Conservation (phyloP, 2,797 vertebrate species). For the Oreochromis grahami region DNA sequence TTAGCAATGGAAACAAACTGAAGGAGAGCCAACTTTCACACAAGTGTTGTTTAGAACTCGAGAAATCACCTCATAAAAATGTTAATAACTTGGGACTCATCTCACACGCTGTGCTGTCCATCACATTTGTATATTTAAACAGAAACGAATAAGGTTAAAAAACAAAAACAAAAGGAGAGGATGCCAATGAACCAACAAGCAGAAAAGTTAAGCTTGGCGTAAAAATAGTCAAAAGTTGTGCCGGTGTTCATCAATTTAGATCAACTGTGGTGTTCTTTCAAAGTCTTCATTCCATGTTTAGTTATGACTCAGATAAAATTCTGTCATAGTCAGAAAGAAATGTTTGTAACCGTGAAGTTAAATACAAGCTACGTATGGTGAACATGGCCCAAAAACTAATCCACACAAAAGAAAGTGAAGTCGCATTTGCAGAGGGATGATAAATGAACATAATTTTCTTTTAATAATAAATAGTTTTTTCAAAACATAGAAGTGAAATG, state of each 20-base stretch:
- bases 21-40: slow-evolving; percentile 20
- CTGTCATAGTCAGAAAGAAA: not conserved
- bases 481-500: not conserved
- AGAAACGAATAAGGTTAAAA: not conserved
- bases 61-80: slow-evolving; percentile 16
- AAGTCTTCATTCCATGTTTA: not conserved
- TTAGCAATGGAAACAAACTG: slow-evolving; percentile 19
- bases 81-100: not conserved
- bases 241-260: not conserved
- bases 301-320: not conserved
- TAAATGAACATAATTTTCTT: not conserved
- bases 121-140: not conserved
- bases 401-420: not conserved
- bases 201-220: not conserved
- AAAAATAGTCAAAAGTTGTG: not conserved
- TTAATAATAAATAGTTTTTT: rapidly evolving
- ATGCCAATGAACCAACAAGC: not conserved
- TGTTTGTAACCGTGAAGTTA: not conserved
- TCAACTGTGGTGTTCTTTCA: not conserved
- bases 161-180: not conserved
- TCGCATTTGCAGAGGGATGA: not conserved
- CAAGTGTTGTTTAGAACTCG: slow-evolving; percentile 16
- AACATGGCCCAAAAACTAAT: rapidly evolving
- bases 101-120: not conserved
- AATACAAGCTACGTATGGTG: not conserved